Evolutionary conservation across 2,797 vertebrate genomes (phyloP).

Genomic region (Allobates femoralis): DNA sequence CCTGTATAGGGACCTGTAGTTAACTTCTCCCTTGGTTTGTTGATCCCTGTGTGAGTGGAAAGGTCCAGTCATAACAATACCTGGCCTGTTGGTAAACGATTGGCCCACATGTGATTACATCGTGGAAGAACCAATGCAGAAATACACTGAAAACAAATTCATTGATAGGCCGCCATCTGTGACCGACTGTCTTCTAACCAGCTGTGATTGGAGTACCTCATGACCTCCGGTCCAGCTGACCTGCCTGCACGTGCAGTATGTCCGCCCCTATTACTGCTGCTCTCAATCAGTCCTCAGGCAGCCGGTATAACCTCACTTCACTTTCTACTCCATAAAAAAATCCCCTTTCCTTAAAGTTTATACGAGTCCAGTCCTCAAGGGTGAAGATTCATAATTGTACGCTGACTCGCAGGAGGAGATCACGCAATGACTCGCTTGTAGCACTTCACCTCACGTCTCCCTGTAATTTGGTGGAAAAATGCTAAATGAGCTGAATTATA

Average conservation of each 20-base stretch:
- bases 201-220: too few species aligned
- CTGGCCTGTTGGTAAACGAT: too few species aligned
- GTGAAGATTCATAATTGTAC: conserved; percentile 22
- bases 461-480: conserved; percentile 46
- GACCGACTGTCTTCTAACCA: too few species aligned
- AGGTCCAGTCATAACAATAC: too few species aligned
- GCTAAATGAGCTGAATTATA: conserved; percentile 4
- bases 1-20: too few species aligned
- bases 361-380: conserved; percentile 14
- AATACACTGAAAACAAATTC: too few species aligned
- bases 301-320: conserved; percentile 31
- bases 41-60: too few species aligned
- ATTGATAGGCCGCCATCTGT: too few species aligned
- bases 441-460: conserved; percentile 37
- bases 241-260: too few species aligned
- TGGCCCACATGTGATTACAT: too few species aligned
- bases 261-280: not conserved
- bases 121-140: too few species aligned
- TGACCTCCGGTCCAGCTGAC: not conserved
- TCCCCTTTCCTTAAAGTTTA: not conserved
- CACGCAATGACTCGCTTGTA: conserved; percentile 11
- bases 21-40: too few species aligned
- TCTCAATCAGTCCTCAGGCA: not conserved
- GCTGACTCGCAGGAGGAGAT: conserved; percentile 23
- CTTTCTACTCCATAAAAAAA: conserved; percentile 19